Conservation (phyloP, 92 coral and sea anemone genomes). For the Pocillopora grandis region DNA sequence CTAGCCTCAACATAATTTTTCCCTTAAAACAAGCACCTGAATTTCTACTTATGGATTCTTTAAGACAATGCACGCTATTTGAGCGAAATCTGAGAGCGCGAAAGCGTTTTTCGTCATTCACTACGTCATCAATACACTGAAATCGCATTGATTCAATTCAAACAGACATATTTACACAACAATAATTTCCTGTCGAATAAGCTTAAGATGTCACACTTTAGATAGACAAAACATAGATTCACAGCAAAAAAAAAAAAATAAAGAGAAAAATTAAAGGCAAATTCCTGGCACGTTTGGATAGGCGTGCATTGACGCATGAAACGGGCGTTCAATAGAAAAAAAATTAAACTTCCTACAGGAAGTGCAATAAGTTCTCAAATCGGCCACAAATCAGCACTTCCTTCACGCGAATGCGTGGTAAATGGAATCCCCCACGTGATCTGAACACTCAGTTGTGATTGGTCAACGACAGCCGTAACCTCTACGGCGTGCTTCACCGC, state of each 20-base stretch:
- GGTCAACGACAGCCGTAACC: slow-evolving; percentile 45
- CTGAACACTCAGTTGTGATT: slow-evolving; percentile 27
- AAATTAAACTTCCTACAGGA: background rate
- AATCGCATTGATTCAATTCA: background rate
- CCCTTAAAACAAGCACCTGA: no score
- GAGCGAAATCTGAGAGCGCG: background rate
- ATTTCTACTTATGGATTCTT: no score
- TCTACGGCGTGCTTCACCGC: slow-evolving; percentile 64
- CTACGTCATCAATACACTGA: background rate
- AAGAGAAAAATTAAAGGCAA: background rate
- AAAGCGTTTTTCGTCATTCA: slow-evolving; percentile 6
- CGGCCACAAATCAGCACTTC: background rate
- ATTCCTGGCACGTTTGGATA: background rate
- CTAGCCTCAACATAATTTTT: no score
- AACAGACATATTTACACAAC: slow-evolving; percentile 19
- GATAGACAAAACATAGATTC: background rate
- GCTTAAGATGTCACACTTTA: background rate
- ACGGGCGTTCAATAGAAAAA: background rate
- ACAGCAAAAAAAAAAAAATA: no score
- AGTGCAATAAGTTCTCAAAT: background rate
- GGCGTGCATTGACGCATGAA: background rate
- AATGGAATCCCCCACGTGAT: slow-evolving; percentile 53
- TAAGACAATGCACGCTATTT: background rate
- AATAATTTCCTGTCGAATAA: background rate
- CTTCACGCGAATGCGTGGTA: slow-evolving; percentile 35